Percentiles rank a stretch among this genome's conserved stretches.
phyloP scores from a whole-genome alignment of 2,888 invertebrate genomes.

The Argynnis bischoffii region DNA sequence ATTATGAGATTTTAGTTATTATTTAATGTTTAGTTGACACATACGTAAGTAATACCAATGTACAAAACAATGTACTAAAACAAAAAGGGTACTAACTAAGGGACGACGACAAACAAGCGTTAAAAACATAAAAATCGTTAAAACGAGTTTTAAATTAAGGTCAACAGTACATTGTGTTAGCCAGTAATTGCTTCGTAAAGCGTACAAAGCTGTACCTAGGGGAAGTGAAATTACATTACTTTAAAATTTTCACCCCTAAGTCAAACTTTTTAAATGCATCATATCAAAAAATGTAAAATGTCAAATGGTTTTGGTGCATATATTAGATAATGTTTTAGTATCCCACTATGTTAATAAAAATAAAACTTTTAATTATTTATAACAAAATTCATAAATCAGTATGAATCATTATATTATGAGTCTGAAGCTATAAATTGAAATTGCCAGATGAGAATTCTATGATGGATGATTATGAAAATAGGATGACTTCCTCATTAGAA shows the following conservation, averaged over 20 bases:
- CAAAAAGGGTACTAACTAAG: too few species aligned
- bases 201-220: not conserved
- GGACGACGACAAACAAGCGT: not conserved
- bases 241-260: not conserved
- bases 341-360: not conserved
- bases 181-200: not conserved
- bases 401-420: slow-evolving; percentile 7
- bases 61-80: too few species aligned
- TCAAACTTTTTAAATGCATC: too few species aligned
- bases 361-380: not conserved
- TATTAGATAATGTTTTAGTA: too few species aligned
- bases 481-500: slow-evolving; percentile 4
- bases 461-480: slow-evolving; percentile 1
- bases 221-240: not conserved
- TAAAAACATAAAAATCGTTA: not conserved
- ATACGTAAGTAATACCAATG: too few species aligned
- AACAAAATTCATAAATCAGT: not conserved
- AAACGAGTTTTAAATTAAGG: not conserved
- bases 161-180: not conserved
- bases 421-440: not conserved
- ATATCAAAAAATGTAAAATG: too few species aligned
- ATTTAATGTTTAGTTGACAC: too few species aligned
- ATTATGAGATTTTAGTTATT: too few species aligned
- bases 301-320: too few species aligned
- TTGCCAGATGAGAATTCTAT: slow-evolving; percentile 10